phyloP scores from a whole-genome alignment of 2,113 vertebrate species.

The Sylvietta virens region DNA sequence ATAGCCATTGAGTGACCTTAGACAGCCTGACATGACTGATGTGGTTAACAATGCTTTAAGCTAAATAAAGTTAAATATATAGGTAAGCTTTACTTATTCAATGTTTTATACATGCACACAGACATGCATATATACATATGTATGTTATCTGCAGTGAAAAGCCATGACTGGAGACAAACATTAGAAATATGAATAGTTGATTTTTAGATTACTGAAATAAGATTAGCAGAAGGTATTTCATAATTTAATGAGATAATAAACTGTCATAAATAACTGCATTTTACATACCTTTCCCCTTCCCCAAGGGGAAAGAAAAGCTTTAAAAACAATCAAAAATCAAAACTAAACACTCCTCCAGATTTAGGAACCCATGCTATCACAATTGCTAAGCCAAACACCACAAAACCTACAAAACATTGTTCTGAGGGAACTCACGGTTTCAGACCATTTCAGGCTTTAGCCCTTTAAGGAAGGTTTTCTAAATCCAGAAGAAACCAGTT shows the following conservation, averaged over 20 bases:
- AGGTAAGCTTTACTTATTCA: background rate
- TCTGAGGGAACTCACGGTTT: background rate
- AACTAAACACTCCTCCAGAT: background rate
- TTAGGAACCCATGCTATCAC: background rate
- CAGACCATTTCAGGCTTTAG: background rate
- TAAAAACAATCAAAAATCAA: background rate
- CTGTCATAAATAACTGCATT: background rate
- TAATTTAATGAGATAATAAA: constrained; percentile 13
- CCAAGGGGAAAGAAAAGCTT: background rate
- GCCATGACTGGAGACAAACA: background rate
- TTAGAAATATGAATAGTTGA: background rate
- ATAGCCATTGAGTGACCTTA: background rate
- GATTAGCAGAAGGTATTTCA: background rate
- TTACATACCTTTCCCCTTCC: background rate
- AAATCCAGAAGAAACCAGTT: background rate
- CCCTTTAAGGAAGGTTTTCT: background rate
- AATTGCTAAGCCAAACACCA: accelerated
- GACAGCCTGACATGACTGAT: background rate
- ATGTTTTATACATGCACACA: background rate
- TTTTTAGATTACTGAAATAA: constrained; percentile 12
- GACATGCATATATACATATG: background rate
- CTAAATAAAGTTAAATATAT: background rate
- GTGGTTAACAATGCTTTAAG: background rate
- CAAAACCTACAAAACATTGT: background rate
- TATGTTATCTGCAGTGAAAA: background rate